Conservation (phyloP, 2,888 invertebrate species). For the Latheticus oryzae region DNA sequence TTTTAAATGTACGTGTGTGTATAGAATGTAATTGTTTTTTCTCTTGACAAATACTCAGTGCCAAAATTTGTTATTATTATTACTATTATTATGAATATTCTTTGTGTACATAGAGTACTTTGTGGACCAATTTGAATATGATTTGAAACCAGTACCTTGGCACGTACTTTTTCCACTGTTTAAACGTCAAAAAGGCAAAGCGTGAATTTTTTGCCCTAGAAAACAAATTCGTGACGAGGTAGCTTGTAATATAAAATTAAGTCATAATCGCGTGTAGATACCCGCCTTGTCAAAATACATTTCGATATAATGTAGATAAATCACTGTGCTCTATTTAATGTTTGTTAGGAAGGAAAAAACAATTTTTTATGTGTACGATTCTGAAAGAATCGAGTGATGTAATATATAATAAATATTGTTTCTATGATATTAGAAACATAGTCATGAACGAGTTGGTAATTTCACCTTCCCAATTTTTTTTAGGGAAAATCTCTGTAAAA, state of each 20-base stretch:
- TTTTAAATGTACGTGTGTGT: slow-evolving; percentile 13
- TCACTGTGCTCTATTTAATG: slow-evolving; percentile 65
- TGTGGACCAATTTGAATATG: slow-evolving; percentile 51
- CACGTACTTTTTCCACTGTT: slow-evolving; percentile 20
- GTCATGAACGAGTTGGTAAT: slow-evolving; percentile 57
- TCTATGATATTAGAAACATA: slow-evolving; percentile 67
- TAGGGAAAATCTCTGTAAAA: too few species aligned
- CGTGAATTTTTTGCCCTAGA: slow-evolving; percentile 37
- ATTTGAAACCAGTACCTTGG: slow-evolving; percentile 28
- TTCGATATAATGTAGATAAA: slow-evolving; percentile 62
- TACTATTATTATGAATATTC: too few species aligned
- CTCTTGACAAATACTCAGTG: slow-evolving; percentile 47
- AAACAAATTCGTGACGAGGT: slow-evolving; percentile 51
- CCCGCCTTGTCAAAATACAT: slow-evolving; percentile 59
- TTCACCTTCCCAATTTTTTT: slow-evolving; percentile 7
- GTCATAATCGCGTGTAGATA: slow-evolving; percentile 62
- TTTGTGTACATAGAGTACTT: slow-evolving; percentile 49
- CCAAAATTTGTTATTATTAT: slow-evolving; percentile 49
- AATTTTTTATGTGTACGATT: slow-evolving; percentile 67
- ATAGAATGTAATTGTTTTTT: slow-evolving; percentile 20
- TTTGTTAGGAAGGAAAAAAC: slow-evolving; percentile 63
- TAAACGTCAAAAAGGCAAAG: slow-evolving; percentile 24
- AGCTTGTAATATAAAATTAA: slow-evolving; percentile 55
- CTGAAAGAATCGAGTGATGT: slow-evolving; percentile 65
- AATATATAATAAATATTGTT: slow-evolving; percentile 65